phyloP scores from a whole-genome alignment of 2,888 invertebrate species.

The Megalurothrips usitatus region DNA sequence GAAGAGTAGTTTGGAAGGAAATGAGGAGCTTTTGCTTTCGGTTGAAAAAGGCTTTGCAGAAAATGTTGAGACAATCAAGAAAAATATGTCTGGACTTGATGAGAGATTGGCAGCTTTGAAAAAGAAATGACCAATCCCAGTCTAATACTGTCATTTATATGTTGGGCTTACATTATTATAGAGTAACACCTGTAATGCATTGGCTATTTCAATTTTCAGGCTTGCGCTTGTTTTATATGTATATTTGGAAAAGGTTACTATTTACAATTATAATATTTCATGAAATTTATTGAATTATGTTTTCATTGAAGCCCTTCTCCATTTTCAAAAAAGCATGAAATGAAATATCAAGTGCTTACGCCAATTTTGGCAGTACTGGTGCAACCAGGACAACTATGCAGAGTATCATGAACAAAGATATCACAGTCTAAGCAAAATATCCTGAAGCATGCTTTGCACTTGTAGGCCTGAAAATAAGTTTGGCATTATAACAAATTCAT shows the following conservation, averaged over 20 bases:
- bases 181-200: constrained; percentile 20
- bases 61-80: constrained; percentile 72
- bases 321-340: neutral
- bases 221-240: neutral
- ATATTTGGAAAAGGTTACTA: neutral
- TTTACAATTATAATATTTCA: neutral
- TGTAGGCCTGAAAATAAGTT: constrained; percentile 60
- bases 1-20: constrained; percentile 66
- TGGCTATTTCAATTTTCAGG: neutral
- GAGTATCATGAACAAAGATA: constrained; percentile 83
- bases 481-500: constrained; percentile 29
- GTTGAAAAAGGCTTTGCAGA: constrained; percentile 76
- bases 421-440: constrained; percentile 94
- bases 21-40: constrained; percentile 69
- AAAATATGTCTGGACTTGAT: constrained; percentile 69
- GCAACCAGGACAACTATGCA: constrained; percentile 97
- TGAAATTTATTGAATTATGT: too few relatives aligned
- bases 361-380: constrained; percentile 51
- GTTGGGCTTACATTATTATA: constrained; percentile 33
- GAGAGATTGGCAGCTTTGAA: constrained; percentile 48
- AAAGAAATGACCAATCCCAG: constrained; percentile 33
- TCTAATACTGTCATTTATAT: constrained; percentile 34
- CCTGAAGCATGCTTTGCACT: constrained; percentile 73
- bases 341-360: neutral
- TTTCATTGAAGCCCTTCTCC: too few relatives aligned